Conservation (phyloP, 2,888 invertebrate genomes). For the Oscheius sp. region DNA sequence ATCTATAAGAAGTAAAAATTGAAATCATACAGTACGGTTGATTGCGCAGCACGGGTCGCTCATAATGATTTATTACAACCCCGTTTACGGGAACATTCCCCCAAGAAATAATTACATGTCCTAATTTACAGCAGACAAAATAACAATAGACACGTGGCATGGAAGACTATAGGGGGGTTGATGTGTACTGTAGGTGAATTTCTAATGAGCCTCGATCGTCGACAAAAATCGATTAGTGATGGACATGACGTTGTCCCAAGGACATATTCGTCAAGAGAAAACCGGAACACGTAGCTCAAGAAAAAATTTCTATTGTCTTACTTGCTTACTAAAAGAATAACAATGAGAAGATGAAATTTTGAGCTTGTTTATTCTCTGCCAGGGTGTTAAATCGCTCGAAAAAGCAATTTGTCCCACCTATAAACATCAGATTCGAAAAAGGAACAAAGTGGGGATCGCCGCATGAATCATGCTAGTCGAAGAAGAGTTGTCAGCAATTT, state of each 20-base stretch:
- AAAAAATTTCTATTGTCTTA: no score
- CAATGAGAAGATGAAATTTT: background rate
- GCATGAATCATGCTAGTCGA: background rate
- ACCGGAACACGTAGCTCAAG: no score
- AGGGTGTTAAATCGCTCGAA: background rate
- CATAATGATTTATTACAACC: background rate
- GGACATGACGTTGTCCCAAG: background rate
- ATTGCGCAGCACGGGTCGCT: background rate
- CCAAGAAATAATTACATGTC: background rate
- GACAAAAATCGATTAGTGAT: background rate
- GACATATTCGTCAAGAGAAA: background rate
- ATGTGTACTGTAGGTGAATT: background rate
- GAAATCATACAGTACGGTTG: background rate
- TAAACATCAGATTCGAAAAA: background rate
- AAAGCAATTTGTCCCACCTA: background rate
- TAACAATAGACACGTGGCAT: background rate
- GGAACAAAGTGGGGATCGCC: background rate
- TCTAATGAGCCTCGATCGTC: background rate
- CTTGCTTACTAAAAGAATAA: background rate
- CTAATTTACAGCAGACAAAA: conserved; percentile 12
- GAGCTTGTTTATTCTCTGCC: background rate
- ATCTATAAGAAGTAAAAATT: no score
- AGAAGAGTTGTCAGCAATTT: no score
- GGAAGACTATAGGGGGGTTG: background rate
- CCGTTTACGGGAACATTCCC: background rate